phyloP scores from a whole-genome alignment of 2,113 vertebrate genomes.

The Morone saxatilis region DNA sequence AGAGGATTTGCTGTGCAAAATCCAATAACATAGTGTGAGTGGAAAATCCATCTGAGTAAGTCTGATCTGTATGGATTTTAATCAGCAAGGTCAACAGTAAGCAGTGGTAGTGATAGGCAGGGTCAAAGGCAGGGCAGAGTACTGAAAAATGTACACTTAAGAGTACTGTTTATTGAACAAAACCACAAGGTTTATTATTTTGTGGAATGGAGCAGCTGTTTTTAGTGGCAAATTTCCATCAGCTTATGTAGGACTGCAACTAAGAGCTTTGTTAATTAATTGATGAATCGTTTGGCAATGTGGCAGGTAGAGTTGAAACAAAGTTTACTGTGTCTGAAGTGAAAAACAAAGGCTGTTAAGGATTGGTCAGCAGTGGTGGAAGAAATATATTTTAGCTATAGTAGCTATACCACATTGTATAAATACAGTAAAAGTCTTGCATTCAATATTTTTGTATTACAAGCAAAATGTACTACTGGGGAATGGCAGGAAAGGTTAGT shows the following conservation, averaged over 20 bases:
- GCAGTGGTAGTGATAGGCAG: neutral
- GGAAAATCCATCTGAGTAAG: conserved; percentile 29
- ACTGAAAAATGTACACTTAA: neutral
- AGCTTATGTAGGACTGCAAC: neutral
- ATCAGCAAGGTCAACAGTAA: conserved; percentile 29
- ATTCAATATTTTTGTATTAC: neutral
- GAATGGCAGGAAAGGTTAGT: too few relatives aligned
- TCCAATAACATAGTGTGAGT: conserved; percentile 29
- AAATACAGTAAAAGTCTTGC: neutral
- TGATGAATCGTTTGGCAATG: neutral
- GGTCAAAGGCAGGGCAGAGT: conserved; percentile 15
- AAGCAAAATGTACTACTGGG: neutral
- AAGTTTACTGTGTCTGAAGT: neutral
- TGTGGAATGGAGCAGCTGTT: neutral
- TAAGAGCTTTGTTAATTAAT: neutral
- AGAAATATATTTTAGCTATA: neutral
- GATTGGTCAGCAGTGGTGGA: too few relatives aligned
- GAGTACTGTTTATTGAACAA: neutral
- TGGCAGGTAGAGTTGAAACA: neutral
- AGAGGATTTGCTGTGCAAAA: conserved; percentile 42
- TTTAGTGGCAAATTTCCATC: neutral
- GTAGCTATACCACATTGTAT: neutral
- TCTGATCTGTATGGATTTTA: conserved; percentile 32
- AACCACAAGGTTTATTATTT: neutral
- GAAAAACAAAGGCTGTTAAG: neutral